phyloP scores from a whole-genome alignment of 1,140 invertebrate genomes.

The Euura saliciscinereae region DNA sequence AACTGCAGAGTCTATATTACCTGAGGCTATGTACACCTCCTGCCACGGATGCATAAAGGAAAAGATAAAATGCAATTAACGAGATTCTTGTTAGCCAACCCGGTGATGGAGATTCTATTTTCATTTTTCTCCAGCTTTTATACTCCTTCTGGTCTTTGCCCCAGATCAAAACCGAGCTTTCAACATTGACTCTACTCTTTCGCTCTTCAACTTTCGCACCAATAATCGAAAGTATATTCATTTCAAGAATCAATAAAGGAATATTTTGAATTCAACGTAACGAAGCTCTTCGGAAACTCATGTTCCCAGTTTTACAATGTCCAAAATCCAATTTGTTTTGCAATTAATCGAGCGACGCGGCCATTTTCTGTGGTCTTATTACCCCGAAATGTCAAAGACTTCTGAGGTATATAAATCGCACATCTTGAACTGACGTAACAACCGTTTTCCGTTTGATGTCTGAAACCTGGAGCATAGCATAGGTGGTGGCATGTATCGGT shows the following conservation, averaged over 20 bases:
- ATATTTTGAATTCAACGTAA: too few relatives aligned
- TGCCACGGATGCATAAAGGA: not conserved
- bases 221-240: too few relatives aligned
- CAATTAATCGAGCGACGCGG: too few relatives aligned
- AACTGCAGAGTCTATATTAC: not conserved
- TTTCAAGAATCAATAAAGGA: too few relatives aligned
- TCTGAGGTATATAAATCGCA: not conserved
- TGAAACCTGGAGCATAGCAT: not conserved
- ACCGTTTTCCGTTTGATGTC: too few relatives aligned
- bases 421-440: too few relatives aligned
- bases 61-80: constrained; percentile 2
- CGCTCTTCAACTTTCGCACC: too few relatives aligned
- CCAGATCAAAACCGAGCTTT: too few relatives aligned
- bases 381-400: not conserved
- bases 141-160: too few relatives aligned
- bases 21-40: not conserved
- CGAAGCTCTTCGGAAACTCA: too few relatives aligned
- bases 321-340: not conserved
- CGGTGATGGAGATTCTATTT: not conserved
- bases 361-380: not conserved
- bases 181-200: too few relatives aligned
- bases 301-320: not conserved
- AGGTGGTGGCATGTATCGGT: not conserved
- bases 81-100: constrained; percentile 7
- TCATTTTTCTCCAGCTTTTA: not conserved